Evolutionary conservation across 2,797 vertebrate genomes (phyloP).

Genomic region (Esox masquinongy): DNA sequence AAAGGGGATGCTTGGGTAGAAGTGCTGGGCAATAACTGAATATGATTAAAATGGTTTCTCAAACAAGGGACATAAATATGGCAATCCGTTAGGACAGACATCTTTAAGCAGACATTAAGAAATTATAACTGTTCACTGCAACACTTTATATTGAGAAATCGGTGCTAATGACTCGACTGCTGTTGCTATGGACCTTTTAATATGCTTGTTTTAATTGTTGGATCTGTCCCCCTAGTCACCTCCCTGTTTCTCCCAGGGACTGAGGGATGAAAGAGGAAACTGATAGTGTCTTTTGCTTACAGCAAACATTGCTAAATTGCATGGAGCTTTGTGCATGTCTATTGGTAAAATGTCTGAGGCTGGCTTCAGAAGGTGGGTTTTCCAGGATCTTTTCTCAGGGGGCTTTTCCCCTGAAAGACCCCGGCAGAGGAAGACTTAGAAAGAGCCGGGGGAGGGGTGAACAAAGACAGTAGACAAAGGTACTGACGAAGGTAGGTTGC

Average conservation of each 20-base stretch:
- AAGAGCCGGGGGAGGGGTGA: constrained; percentile 2
- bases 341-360: neutral
- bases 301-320: neutral
- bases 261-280: neutral
- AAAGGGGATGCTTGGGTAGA: constrained; percentile 29
- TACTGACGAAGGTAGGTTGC: neutral
- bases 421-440: neutral
- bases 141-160: neutral
- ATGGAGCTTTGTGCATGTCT: neutral
- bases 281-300: neutral
- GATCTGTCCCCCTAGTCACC: neutral
- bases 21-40: constrained; percentile 22
- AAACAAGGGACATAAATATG: neutral
- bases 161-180: neutral
- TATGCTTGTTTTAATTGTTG: neutral
- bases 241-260: neutral
- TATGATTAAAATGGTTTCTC: constrained; percentile 53
- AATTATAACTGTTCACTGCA: neutral
- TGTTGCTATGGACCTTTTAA: neutral
- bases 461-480: neutral
- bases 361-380: constrained; percentile 16
- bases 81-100: neutral
- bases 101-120: neutral
- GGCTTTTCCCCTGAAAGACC: constrained; percentile 20
- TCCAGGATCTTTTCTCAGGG: constrained; percentile 37